These are phyloP conservation scores for Watsonalla binaria DNA, from an alignment of 2,888 invertebrate genomes.

Conservation along the genomic window DNA sequence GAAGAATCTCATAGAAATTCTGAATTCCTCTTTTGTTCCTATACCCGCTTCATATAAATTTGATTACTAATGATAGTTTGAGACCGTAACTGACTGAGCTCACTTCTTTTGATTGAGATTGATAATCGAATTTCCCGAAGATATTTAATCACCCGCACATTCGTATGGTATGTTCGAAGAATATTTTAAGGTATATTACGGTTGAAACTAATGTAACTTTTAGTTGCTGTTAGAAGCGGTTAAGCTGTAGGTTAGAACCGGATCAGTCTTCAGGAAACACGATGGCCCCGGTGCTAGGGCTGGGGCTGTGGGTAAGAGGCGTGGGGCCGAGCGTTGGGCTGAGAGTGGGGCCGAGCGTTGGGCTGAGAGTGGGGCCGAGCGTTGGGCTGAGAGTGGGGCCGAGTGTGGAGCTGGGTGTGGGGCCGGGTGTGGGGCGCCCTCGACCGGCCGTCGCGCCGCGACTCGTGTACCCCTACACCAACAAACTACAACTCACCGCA, in stretches of 20 bases:
- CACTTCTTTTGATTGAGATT: too few relatives aligned
- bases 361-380: slow-evolving; percentile 4
- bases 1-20: too few relatives aligned
- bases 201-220: background rate
- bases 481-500: slow-evolving; percentile 34
- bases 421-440: too few relatives aligned
- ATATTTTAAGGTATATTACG: too few relatives aligned
- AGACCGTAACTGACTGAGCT: too few relatives aligned
- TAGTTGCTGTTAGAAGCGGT: background rate
- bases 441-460: slow-evolving; percentile 9
- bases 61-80: too few relatives aligned
- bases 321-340: slow-evolving; percentile 15
- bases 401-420: slow-evolving; percentile 15
- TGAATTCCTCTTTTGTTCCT: too few relatives aligned
- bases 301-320: slow-evolving; percentile 19
- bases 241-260: background rate
- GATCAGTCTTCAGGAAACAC: slow-evolving; percentile 49
- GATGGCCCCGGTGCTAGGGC: slow-evolving; percentile 20
- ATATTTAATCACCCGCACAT: too few relatives aligned
- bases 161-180: too few relatives aligned
- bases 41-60: too few relatives aligned
- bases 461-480: slow-evolving; percentile 45
- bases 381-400: slow-evolving; percentile 7
- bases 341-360: too few relatives aligned
- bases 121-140: too few relatives aligned